Conservation (phyloP, 2,113 vertebrate species). For the Eurystomus gularis region DNA sequence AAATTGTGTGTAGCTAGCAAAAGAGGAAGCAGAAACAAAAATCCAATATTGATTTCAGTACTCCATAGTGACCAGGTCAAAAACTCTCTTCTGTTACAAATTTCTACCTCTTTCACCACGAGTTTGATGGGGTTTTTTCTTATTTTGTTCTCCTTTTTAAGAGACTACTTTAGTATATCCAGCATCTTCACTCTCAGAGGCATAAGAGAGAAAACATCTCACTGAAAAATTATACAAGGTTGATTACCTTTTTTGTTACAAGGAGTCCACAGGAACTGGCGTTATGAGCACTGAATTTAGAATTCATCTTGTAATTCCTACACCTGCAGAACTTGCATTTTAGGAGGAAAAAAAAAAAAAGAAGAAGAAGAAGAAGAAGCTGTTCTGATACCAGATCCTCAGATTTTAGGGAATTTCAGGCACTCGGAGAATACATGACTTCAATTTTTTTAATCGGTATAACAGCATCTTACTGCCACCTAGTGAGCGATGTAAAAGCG, state of each 20-base stretch:
- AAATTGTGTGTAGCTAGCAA: neutral
- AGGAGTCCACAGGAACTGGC: neutral
- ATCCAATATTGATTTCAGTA: neutral
- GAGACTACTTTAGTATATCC: neutral
- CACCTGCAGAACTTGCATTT: neutral
- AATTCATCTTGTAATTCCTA: neutral
- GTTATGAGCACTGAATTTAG: neutral
- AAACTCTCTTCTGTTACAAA: neutral
- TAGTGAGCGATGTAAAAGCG: neutral
- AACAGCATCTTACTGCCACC: slow-evolving; percentile 52
- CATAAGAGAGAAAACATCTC: neutral
- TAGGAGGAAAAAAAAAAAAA: neutral
- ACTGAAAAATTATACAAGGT: neutral
- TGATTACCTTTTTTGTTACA: neutral
- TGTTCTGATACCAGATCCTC: neutral
- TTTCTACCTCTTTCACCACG: neutral
- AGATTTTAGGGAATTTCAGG: neutral
- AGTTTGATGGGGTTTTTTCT: neutral
- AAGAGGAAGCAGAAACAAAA: slow-evolving; percentile 1
- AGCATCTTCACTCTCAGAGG: neutral
- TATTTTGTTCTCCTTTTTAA: neutral
- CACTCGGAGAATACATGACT: neutral
- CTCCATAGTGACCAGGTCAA: neutral
- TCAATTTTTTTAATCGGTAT: neutral
- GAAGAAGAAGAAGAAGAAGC: fast-evolving